A percentile compares a stretch with the other conserved stretches of the same genome.
These are phyloP conservation scores for Formicarius rufipectus DNA, from an alignment of 2,113 vertebrate genomes.

Conservation along the genomic window DNA sequence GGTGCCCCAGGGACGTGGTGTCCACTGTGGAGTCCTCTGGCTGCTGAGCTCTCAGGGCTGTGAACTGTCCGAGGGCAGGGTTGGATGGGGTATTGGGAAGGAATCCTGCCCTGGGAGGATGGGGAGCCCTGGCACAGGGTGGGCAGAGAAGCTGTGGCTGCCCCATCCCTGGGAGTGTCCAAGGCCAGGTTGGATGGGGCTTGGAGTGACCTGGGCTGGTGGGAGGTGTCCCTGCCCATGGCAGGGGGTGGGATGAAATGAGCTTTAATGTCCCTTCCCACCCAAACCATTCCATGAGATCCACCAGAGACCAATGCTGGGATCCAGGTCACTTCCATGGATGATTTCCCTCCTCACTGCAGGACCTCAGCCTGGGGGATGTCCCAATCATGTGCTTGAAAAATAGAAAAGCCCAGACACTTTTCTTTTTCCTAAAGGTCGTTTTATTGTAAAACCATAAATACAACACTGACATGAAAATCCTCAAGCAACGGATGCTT, in stretches of 20 bases:
- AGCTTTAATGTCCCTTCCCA: neutral
- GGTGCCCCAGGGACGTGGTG: neutral
- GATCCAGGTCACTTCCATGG: no score
- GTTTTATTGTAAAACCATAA: slow-evolving; percentile 86
- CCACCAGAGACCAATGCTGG: neutral
- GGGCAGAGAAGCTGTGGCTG: neutral
- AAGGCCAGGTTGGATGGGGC: neutral
- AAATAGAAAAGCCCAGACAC: neutral
- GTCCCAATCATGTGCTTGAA: neutral
- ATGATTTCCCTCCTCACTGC: neutral
- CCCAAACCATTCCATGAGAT: neutral
- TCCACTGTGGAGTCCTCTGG: neutral
- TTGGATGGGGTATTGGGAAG: fast-evolving
- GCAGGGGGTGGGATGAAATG: neutral
- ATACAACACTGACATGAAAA: slow-evolving; percentile 84
- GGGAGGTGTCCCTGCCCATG: neutral
- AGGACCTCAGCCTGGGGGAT: neutral
- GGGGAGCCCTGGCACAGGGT: neutral
- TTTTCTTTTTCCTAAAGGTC: slow-evolving; percentile 68
- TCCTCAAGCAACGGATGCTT: slow-evolving; percentile 77
- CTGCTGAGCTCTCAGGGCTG: neutral
- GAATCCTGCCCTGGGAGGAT: neutral
- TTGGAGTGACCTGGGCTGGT: neutral
- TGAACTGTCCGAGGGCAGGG: neutral
- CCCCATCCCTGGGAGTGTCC: neutral